A percentile compares a stretch with the other conserved stretches of the same genome.
Conservation (phyloP, 2,797 vertebrate species). For the Mallotus villosus region DNA sequence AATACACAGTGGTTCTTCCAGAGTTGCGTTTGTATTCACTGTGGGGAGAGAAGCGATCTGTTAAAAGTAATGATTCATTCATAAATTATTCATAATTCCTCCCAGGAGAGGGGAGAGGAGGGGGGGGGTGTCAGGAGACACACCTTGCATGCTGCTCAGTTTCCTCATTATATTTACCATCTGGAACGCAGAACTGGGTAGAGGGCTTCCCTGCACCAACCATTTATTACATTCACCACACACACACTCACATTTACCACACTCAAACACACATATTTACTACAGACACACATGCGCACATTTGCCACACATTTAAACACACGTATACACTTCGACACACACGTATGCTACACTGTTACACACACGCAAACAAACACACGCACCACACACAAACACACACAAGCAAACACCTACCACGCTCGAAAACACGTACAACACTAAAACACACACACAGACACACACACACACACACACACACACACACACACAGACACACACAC, state of each 20-base stretch:
- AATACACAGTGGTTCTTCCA: conserved; percentile 6
- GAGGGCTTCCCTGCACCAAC: conserved; percentile 37
- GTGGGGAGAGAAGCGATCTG: conserved; percentile 21
- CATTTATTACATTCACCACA: conserved; percentile 2
- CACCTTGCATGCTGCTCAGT: conserved; percentile 30
- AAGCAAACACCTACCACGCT: not conserved
- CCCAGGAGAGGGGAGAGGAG: conserved; percentile 9
- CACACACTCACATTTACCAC: not conserved
- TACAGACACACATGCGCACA: not conserved
- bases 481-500: not conserved
- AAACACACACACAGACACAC: not conserved
- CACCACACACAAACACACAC: not conserved
- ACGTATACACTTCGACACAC: not conserved
- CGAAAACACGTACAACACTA: not conserved
- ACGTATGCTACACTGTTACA: not conserved
- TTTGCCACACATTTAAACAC: not conserved
- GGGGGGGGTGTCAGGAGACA: conserved; percentile 26
- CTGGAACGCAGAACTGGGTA: conserved; percentile 25
- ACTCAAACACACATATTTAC: not conserved
- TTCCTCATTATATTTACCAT: conserved; percentile 41
- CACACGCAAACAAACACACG: not conserved
- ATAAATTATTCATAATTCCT: conserved; percentile 42
- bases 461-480: not conserved
- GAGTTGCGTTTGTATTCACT: conserved; percentile 2
- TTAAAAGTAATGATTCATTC: conserved; percentile 43